These are phyloP conservation scores for Maniola jurtina DNA, from an alignment of 1,140 invertebrate species.

Conservation along the genomic window DNA sequence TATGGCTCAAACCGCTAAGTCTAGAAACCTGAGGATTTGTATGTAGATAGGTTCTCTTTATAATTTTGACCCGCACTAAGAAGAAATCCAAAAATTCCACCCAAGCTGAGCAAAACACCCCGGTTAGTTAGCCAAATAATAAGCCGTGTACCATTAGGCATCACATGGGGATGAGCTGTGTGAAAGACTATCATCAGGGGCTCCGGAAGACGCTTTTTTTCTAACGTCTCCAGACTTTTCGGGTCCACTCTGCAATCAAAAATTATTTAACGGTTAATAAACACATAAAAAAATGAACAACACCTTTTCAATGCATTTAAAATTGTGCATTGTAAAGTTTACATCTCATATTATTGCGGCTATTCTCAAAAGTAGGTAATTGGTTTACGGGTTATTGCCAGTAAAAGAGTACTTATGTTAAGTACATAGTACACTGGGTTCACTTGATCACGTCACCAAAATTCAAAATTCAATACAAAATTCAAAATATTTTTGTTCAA, in stretches of 20 bases:
- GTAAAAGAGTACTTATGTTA: too few relatives aligned
- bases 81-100: background rate
- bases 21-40: too few relatives aligned
- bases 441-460: too few relatives aligned
- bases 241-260: constrained; percentile 80
- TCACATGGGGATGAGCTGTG: constrained; percentile 91
- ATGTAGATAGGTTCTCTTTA: too few relatives aligned
- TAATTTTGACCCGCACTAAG: too few relatives aligned
- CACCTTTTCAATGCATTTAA: background rate
- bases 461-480: too few relatives aligned
- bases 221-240: constrained; percentile 82
- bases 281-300: too few relatives aligned
- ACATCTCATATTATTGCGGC: background rate
- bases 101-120: too few relatives aligned
- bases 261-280: background rate
- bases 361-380: background rate
- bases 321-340: background rate
- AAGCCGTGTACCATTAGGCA: constrained; percentile 80
- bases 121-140: background rate
- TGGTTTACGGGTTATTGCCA: too few relatives aligned
- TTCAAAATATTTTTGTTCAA: too few relatives aligned
- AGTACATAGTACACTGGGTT: too few relatives aligned
- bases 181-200: constrained; percentile 88
- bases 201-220: constrained; percentile 82
- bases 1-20: too few relatives aligned